Conservation (phyloP, 2,888 invertebrate species). For the Spodoptera picta region DNA sequence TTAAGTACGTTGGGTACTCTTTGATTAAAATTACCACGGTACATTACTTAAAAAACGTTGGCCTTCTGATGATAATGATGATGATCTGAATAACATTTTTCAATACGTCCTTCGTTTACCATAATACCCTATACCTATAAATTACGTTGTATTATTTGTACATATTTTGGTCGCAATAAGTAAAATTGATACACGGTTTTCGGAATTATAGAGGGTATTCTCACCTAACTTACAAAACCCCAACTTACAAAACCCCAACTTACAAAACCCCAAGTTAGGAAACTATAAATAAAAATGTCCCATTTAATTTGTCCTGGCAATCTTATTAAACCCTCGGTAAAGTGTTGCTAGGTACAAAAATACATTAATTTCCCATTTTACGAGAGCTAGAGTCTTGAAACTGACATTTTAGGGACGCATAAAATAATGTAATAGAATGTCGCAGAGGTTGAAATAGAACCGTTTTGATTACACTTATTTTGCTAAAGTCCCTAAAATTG, state of each 20-base stretch:
- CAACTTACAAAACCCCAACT: too few species aligned
- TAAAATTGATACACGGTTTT: too few species aligned
- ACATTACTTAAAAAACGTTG: too few species aligned
- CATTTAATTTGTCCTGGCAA: conserved; percentile 20
- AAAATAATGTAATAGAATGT: conserved; percentile 59
- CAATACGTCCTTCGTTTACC: too few species aligned
- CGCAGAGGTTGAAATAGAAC: conserved; percentile 38
- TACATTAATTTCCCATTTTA: conserved; percentile 61
- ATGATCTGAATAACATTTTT: too few species aligned
- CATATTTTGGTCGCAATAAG: too few species aligned
- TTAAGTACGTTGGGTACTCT: not conserved
- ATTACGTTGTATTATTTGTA: too few species aligned
- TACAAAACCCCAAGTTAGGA: not conserved
- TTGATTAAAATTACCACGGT: too few species aligned
- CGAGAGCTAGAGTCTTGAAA: conserved; percentile 60
- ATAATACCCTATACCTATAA: too few species aligned
- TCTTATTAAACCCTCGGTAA: conserved; percentile 31
- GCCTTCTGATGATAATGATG: too few species aligned
- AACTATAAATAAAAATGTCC: conserved; percentile 9
- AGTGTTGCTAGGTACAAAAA: conserved; percentile 37
- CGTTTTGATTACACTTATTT: conserved; percentile 46
- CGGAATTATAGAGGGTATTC: too few species aligned
- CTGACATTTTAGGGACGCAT: conserved; percentile 61
- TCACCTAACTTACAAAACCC: not conserved
- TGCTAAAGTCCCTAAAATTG: conserved; percentile 25